A percentile compares a stretch with the other conserved stretches of the same genome.
Evolutionary conservation across 2,113 vertebrate species (phyloP).

Genomic region (Pseudorasbora parva): DNA sequence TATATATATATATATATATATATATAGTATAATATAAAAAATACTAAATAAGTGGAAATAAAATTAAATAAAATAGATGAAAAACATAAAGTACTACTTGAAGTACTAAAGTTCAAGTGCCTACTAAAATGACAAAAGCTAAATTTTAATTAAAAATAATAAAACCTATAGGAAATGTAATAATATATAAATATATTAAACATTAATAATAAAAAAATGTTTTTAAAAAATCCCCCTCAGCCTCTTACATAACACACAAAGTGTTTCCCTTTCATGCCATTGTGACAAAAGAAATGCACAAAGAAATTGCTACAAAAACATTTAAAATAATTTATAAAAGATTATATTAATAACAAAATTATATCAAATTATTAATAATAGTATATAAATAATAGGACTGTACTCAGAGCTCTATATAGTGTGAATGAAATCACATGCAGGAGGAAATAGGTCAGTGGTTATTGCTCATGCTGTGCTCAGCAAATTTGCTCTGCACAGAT

Average conservation of each 20-base stretch:
- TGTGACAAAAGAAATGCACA: too few relatives aligned
- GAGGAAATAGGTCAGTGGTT: constrained; percentile 24
- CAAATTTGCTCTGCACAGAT: not conserved
- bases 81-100: not conserved
- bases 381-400: not conserved
- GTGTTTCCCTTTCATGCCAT: too few relatives aligned
- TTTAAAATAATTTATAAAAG: not conserved
- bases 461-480: constrained; percentile 7
- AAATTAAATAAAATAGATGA: not conserved
- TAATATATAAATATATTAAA: not conserved
- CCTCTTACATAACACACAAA: too few relatives aligned
- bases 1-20: too few relatives aligned
- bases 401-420: not conserved
- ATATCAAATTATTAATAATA: not conserved
- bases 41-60: not conserved
- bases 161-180: not conserved
- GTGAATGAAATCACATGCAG: not conserved
- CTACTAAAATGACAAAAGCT: not conserved
- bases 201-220: too few relatives aligned
- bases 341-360: too few relatives aligned
- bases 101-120: not conserved
- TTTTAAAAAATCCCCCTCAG: too few relatives aligned
- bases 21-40: too few relatives aligned
- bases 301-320: not conserved
- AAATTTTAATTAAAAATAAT: too few relatives aligned